Percentiles rank a stretch among this genome's conserved stretches.
Evolutionary conservation across 2,888 invertebrate species (phyloP).

Genomic region (Alloplasta piceator): DNA sequence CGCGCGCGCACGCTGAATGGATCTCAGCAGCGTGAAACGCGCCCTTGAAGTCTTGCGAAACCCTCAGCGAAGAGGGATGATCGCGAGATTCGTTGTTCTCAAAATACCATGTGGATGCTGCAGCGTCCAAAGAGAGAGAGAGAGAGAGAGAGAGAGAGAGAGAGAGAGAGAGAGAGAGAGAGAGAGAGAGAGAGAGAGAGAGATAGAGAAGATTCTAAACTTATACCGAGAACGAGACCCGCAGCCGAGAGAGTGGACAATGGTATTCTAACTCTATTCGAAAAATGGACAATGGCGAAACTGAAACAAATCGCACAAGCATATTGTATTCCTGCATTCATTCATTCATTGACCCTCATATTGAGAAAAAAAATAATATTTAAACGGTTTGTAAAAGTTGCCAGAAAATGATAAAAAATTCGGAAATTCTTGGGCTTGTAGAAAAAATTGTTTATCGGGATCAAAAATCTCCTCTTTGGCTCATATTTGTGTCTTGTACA

Average conservation of each 20-base stretch:
- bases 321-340: constrained; percentile 22
- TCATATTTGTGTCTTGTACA: too few species aligned
- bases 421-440: too few species aligned
- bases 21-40: constrained; percentile 39
- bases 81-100: constrained; percentile 58
- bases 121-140: constrained; percentile 50
- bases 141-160: constrained; percentile 20
- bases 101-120: constrained; percentile 72
- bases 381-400: too few species aligned
- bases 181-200: constrained; percentile 33
- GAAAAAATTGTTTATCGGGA: too few species aligned
- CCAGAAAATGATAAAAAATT: too few species aligned
- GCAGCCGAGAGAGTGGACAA: constrained; percentile 47
- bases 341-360: constrained; percentile 7
- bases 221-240: constrained; percentile 56
- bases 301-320: constrained; percentile 66
- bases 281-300: constrained; percentile 67
- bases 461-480: too few species aligned
- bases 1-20: constrained; percentile 40
- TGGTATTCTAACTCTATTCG: constrained; percentile 26
- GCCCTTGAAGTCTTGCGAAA: constrained; percentile 61
- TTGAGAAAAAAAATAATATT: not conserved
- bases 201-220: constrained; percentile 38
- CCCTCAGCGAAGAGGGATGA: constrained; percentile 39
- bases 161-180: constrained; percentile 36